A percentile compares a stretch with the other conserved stretches of the same genome.
phyloP scores from a whole-genome alignment of 2,113 vertebrate genomes.

The Plecotus auritus region DNA sequence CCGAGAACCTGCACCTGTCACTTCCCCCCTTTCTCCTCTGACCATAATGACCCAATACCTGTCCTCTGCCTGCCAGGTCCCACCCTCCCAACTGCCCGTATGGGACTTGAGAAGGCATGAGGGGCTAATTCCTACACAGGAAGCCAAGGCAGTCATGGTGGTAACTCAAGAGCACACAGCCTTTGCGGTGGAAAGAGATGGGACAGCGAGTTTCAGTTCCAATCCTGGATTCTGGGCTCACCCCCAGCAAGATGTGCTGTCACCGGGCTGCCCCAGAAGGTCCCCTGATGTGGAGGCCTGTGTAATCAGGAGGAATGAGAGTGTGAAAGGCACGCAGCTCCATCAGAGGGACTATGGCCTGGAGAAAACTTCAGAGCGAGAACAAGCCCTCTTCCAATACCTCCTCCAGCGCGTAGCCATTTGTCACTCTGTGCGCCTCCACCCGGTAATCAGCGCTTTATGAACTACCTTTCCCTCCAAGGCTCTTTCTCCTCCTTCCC shows the following conservation, averaged over 20 bases:
- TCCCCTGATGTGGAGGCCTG: not conserved
- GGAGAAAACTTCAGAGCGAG: slow-evolving; percentile 49
- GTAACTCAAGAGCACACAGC: not conserved
- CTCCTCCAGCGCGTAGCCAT: slow-evolving; percentile 24
- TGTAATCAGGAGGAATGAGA: not conserved
- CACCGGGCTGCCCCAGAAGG: slow-evolving; percentile 35
- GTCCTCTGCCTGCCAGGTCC: not conserved
- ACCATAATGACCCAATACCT: not conserved
- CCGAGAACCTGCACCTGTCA: not conserved
- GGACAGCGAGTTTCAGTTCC: not conserved
- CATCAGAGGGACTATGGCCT: slow-evolving; percentile 25
- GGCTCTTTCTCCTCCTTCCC: slow-evolving; percentile 35
- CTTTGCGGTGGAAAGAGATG: not conserved
- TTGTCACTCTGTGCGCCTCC: slow-evolving; percentile 49
- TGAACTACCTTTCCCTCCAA: slow-evolving; percentile 63
- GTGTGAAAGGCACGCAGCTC: slow-evolving; percentile 52
- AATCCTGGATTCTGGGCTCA: not conserved
- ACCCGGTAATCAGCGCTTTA: slow-evolving; percentile 51
- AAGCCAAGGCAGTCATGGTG: not conserved
- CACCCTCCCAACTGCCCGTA: not conserved
- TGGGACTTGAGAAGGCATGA: not conserved
- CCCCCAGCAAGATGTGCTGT: not conserved
- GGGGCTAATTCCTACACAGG: not conserved
- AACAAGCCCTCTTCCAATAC: slow-evolving; percentile 61
- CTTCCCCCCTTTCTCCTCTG: not conserved